A percentile compares a stretch with the other conserved stretches of the same genome.
These are phyloP conservation scores for Perdita meconis DNA, from an alignment of 2,888 invertebrate genomes.

Conservation along the genomic window DNA sequence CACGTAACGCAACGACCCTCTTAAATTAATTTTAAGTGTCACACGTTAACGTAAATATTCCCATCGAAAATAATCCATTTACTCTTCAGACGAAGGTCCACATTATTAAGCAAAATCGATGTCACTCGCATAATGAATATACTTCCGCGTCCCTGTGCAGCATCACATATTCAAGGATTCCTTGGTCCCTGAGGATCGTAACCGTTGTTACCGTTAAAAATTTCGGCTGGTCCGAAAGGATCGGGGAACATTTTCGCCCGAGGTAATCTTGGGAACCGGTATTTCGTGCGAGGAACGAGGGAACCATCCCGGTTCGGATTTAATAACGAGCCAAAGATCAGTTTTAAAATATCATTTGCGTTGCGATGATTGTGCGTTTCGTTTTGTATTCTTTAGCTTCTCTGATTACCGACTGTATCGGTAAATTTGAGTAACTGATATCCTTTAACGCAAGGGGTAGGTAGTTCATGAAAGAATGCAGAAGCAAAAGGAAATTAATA, in stretches of 20 bases:
- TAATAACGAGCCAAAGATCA: conserved; percentile 51
- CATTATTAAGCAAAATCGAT: background rate
- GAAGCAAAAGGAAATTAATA: background rate
- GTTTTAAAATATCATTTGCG: conserved; percentile 66
- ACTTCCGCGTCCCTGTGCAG: background rate
- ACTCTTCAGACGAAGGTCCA: no score
- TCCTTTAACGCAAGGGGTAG: conserved; percentile 62
- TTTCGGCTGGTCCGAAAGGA: conserved; percentile 22
- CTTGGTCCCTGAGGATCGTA: background rate
- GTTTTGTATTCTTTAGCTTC: conserved; percentile 55
- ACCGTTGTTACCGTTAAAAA: conserved; percentile 13
- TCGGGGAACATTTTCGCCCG: conserved; percentile 26
- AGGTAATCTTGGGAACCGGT: conserved; percentile 34
- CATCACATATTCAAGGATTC: background rate
- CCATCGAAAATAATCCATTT: no score
- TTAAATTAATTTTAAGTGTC: no score
- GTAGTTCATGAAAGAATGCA: background rate
- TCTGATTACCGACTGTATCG: conserved; percentile 50
- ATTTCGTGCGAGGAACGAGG: conserved; percentile 33
- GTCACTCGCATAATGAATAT: no score
- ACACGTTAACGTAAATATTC: no score
- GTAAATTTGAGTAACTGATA: conserved; percentile 54
- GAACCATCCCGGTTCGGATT: conserved; percentile 32
- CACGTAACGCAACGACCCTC: no score
- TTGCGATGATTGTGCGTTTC: conserved; percentile 14